These are phyloP conservation scores for Ciona savignyi DNA, from an alignment of 23 tunicate genomes.

Conservation along the genomic window DNA sequence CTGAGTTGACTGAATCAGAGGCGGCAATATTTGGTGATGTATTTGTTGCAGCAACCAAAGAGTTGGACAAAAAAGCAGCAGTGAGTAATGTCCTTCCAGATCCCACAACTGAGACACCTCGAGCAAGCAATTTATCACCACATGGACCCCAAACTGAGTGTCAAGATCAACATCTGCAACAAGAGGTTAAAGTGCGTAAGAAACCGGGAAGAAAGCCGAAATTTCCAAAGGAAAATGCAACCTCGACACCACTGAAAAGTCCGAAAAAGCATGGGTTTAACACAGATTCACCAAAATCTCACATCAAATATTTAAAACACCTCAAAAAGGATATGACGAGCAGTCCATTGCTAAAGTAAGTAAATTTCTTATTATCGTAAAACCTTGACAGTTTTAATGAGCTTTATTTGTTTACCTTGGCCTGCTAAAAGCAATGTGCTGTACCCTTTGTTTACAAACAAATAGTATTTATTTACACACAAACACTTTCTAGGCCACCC, in stretches of 20 bases:
- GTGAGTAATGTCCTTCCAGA: background rate
- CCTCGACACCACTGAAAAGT: background rate
- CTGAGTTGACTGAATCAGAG: conserved; percentile 39
- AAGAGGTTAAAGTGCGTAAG: background rate
- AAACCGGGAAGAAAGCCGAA: conserved; percentile 3
- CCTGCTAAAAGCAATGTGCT: too few species aligned
- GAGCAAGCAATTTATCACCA: background rate
- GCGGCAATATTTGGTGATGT: conserved; percentile 7
- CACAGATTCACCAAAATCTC: background rate
- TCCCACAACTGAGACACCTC: background rate
- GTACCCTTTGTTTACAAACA: too few species aligned
- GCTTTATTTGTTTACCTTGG: too few species aligned
- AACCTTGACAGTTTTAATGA: background rate
- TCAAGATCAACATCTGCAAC: background rate
- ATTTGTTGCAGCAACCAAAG: background rate
- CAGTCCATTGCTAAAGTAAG: background rate
- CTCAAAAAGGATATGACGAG: background rate
- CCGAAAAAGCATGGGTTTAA: background rate
- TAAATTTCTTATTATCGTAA: too few species aligned
- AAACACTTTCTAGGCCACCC: too few species aligned
- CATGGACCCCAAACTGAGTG: background rate
- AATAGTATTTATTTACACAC: too few species aligned
- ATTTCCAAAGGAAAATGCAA: background rate
- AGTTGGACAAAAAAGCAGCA: background rate
- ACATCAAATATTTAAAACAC: too few species aligned